Evolutionary conservation across 1,140 invertebrate genomes (phyloP), one percentile per base, ranked within the genome.

Genomic region (Drosophila melanogaster): DNA sequence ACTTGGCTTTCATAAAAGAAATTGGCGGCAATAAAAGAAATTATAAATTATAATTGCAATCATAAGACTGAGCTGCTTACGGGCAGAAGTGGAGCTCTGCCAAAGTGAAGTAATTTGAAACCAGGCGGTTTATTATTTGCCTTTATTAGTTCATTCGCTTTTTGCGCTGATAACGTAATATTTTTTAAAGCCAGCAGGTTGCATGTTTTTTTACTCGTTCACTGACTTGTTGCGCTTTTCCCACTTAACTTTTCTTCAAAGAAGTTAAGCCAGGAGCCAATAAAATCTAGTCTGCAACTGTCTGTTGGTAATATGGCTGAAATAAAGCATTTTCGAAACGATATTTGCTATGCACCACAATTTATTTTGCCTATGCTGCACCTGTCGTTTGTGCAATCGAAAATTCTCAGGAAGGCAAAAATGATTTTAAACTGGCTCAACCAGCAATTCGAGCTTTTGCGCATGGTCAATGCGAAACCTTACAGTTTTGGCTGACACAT

Each of bases 11-110:
- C 14, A 22, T 22, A 22, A 22, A 22, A 2, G 19, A 22, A 22
- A 22, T 22, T 22, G 30, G 43, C 64, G 38, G 47, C 49, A 55
- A 71, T 57, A 55, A 71, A 47, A 30, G 35, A 55, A 69, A 71
- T 69, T 69, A 41, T 19, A 69, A 71, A 57, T 71, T 71, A 69
- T 56, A 70, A 56, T 70, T 49, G 51, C 53, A 46, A 69, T 67
- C 41, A 69, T 56, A 69, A 55, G 41, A 49, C 35, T 50, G 12
- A 7, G 10, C 24, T 33, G 15, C 22, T 17, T 7, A 15, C 3
- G 1, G 11, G 41, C 26, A 17, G 8, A 57, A 59, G 11, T 59
- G 17, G 35, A 30, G 24, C 57, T n/a, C 14, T n/a, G 30, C 24
- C 14, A 10, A 10, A 22, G 19, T 22, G 19, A 22, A 12, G 59